Evolutionary conservation across 2,797 vertebrate genomes (phyloP).

Genomic region (Ara ararauna): DNA sequence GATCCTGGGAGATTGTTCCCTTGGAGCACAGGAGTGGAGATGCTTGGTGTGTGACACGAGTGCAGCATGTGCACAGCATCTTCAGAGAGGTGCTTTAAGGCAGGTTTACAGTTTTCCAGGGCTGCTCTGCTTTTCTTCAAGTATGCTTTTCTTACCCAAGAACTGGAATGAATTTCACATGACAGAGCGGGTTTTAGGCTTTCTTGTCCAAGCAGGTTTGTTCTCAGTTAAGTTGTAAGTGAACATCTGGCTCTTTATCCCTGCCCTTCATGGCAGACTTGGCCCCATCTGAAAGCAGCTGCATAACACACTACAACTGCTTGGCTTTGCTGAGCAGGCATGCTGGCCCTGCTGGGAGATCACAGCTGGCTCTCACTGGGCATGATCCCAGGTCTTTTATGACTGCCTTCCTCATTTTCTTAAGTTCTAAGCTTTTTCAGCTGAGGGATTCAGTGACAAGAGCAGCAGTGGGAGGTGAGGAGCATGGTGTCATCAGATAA

Average conservation of each 20-base stretch:
- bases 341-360: conserved; percentile 23
- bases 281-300: conserved; percentile 53
- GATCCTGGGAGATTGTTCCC: background rate
- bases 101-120: background rate
- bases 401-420: conserved; percentile 8
- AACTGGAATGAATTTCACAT: background rate
- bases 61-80: background rate
- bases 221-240: conserved; percentile 36
- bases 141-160: background rate
- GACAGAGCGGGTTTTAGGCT: background rate
- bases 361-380: conserved; percentile 36
- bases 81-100: background rate
- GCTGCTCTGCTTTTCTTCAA: background rate
- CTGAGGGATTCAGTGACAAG: background rate
- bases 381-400: background rate
- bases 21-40: background rate
- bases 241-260: conserved; percentile 58
- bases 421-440: conserved; percentile 14
- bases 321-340: conserved; percentile 46
- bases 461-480: background rate
- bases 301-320: background rate
- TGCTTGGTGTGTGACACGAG: background rate
- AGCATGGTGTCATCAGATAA: background rate
- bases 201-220: conserved; percentile 18
- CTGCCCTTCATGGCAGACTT: conserved; percentile 18